Conservation (phyloP, 2,113 vertebrate species). For the Ailuropoda melanoleuca region DNA sequence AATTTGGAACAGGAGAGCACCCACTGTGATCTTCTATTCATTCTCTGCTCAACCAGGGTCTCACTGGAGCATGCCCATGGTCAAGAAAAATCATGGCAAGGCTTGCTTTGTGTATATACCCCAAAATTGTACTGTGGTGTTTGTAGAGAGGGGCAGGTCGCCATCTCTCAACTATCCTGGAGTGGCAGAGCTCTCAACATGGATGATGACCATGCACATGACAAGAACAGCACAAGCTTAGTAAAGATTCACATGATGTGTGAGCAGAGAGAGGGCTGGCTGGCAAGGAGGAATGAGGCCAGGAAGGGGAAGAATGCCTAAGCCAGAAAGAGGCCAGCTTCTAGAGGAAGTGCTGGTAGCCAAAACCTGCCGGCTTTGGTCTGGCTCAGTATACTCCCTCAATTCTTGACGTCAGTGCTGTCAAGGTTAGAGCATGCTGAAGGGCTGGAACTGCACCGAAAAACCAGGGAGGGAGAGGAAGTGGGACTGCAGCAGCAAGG, state of each 20-base stretch:
- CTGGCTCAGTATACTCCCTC: background rate
- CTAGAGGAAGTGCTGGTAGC: conserved; percentile 28
- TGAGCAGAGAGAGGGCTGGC: background rate
- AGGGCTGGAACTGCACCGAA: background rate
- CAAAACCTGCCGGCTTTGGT: background rate
- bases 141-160: background rate
- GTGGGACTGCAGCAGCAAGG: background rate
- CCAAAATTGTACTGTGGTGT: background rate
- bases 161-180: background rate
- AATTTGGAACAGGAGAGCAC: background rate
- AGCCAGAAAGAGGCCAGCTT: background rate
- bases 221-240: background rate
- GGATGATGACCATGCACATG: background rate
- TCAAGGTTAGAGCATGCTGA: background rate
- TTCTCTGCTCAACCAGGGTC: background rate
- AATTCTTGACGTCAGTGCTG: background rate
- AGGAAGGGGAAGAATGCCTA: background rate
- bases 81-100: background rate
- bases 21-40: background rate
- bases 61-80: background rate
- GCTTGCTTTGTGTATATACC: background rate
- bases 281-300: background rate
- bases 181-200: background rate
- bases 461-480: conserved; percentile 15
- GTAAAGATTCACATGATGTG: background rate